These are phyloP conservation scores for Orchestes rusci DNA, from an alignment of 2,888 invertebrate genomes.

Conservation along the genomic window DNA sequence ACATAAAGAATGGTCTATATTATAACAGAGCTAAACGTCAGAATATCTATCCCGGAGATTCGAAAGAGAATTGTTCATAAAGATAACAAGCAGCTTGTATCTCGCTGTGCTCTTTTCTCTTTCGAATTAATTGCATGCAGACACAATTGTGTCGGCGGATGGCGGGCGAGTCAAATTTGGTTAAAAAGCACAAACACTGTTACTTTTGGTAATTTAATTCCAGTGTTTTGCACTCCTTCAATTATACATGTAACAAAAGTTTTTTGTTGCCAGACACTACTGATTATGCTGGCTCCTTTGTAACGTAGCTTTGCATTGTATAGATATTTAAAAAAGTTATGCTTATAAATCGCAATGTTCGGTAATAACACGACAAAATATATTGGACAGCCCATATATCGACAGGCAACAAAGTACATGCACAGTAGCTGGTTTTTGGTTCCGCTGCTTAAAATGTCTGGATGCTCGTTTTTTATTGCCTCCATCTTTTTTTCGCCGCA, in stretches of 20 bases:
- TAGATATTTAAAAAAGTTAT: too few species aligned
- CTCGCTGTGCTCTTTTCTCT: slow-evolving; percentile 22
- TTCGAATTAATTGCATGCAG: slow-evolving; percentile 24
- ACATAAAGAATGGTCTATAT: slow-evolving; percentile 20
- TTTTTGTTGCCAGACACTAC: too few species aligned
- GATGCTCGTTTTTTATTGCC: slow-evolving; percentile 2
- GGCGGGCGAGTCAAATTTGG: slow-evolving; percentile 18
- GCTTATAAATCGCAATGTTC: too few species aligned
- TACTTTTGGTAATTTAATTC: slow-evolving; percentile 14
- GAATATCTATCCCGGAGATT: slow-evolving; percentile 19
- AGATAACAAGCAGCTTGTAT: slow-evolving; percentile 26
- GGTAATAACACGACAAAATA: too few species aligned
- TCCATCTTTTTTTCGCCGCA: slow-evolving; percentile 4
- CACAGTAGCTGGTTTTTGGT: slow-evolving; percentile 9
- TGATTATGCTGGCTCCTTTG: too few species aligned
- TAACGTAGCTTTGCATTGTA: too few species aligned
- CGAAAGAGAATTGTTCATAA: slow-evolving; percentile 24
- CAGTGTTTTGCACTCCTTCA: slow-evolving; percentile 3
- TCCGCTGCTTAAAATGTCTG: slow-evolving; percentile 4
- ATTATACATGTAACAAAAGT: slow-evolving; percentile 2
- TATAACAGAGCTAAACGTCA: slow-evolving; percentile 21
- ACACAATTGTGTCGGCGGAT: slow-evolving; percentile 23
- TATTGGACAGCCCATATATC: too few species aligned
- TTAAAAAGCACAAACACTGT: slow-evolving; percentile 19
- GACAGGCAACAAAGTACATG: slow-evolving; percentile 11